Evolutionary conservation across 2,888 invertebrate genomes (phyloP).

Genomic region (Augochlorella aurata): DNA sequence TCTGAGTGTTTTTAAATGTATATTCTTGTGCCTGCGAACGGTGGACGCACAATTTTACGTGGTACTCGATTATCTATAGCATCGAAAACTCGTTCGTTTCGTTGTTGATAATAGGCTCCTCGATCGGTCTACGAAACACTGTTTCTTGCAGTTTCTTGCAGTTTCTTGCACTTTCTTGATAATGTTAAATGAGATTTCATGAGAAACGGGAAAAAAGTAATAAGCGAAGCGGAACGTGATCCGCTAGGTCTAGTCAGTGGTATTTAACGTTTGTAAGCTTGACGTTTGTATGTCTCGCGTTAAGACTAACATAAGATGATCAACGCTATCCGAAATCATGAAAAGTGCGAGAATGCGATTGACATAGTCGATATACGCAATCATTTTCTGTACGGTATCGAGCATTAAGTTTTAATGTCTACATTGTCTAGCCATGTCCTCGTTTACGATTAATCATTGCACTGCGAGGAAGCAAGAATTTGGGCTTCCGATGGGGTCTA

Average conservation of each 20-base stretch:
- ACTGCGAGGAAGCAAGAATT: slow-evolving; percentile 50
- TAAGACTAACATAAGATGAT: slow-evolving; percentile 28
- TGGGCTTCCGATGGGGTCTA: slow-evolving; percentile 57
- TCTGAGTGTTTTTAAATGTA: slow-evolving; percentile 40
- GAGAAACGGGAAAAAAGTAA: not conserved
- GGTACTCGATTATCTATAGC: slow-evolving; percentile 44
- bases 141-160: slow-evolving; percentile 11
- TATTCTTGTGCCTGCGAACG: slow-evolving; percentile 57
- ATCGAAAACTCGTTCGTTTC: not conserved
- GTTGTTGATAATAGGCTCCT: slow-evolving; percentile 2
- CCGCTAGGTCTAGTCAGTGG: slow-evolving; percentile 67
- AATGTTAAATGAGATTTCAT: slow-evolving; percentile 51
- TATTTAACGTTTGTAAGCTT: slow-evolving; percentile 51
- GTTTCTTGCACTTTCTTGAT: slow-evolving; percentile 48
- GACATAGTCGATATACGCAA: slow-evolving; percentile 9
- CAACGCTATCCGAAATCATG: slow-evolving; percentile 29
- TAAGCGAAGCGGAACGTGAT: slow-evolving; percentile 46
- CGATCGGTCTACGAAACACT: slow-evolving; percentile 26
- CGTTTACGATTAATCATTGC: slow-evolving; percentile 52
- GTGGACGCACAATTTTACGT: slow-evolving; percentile 51
- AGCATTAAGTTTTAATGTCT: slow-evolving; percentile 8
- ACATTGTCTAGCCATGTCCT: slow-evolving; percentile 45
- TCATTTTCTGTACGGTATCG: slow-evolving; percentile 14
- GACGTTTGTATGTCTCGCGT: slow-evolving; percentile 38
- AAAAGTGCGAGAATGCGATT: slow-evolving; percentile 42